Evolutionary conservation across 2,888 invertebrate genomes (phyloP), one percentile per base, ranked within the genome.

Genomic region (Aricia artaxerxes): DNA sequence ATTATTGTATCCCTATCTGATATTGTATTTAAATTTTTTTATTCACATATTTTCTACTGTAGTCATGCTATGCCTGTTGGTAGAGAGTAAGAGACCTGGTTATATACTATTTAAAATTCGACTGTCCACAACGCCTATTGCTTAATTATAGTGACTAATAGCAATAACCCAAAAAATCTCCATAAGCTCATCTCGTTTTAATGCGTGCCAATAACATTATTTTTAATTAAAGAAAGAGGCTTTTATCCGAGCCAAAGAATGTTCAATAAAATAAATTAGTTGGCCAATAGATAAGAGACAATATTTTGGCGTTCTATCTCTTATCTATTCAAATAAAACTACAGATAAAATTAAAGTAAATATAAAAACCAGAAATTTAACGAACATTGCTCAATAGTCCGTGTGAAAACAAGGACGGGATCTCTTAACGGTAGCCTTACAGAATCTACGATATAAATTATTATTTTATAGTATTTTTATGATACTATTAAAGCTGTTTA

Each of bases 261-360:
- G 69, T 69, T 38, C 4, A 69, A 69, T 69, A 69, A 69, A 69
- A 69, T 69, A 69, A 69, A 69, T 69, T 69, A 69, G 69, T 35
- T 69, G 69, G 38, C 69, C 69, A 69, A 35, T 69, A 69, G 35
- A 69, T 69, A 69, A 69, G 35, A 69, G 69, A 69, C 69, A 69
- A 69, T 69, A 69, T 69, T 69, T 69, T 69, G 69, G 69, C 69
- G 35, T 69, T 64, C 69, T 35, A 69, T 69, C 69, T 69, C 69
- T 6, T 69, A 69, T 69, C 80, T 78, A 81, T 61, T 78, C 57
- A 76, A 79, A 80, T 73, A 79, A 81, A 78, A 49, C 73, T 24
- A 79, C 16, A 79, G 82, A 82, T 82, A 80, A 81, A 78, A 81
- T 69, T 69, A 38, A 69, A 35, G 35, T 69, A 69, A 24, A 24